Evolutionary conservation across 2,797 vertebrate genomes (phyloP), one percentile per base, ranked within the genome.

Genomic region (Poecilia picta): DNA sequence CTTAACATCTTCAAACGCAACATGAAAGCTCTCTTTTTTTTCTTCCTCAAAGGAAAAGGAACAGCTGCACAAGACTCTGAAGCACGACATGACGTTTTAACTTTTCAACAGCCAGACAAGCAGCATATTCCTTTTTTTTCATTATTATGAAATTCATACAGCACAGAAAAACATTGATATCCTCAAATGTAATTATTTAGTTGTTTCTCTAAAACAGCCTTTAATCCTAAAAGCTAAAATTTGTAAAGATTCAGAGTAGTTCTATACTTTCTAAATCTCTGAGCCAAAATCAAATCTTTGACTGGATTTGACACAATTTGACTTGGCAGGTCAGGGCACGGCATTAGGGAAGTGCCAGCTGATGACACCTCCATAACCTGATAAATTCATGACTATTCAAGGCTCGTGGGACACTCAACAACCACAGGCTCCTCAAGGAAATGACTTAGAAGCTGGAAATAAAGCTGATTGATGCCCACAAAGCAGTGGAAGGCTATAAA

Each of bases 31-130:
- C 4, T 28, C 79, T 79, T 73, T 66, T 70, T 76, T 78, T 71
- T 82, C 74, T 85, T 86, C 79, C 39, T 82, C 41, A 76, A 81
- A 73, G 62, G 74, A 72, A 73, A 74, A 45, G 33, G 81, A 90
- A 62, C 85, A 88, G 83, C 82, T 86, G 82, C 84, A 81, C 79
- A 28, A 70, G 71, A 83, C 80, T 87, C 80, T 85, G 79, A 87
- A 85, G 80, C 83, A 83, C 73, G 82, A 77, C 75, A 87, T 59
- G 75, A 78, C 43, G 77, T 74, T 71, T 74, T 66, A 74, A 77
- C 47, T 80, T 87, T 79, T 80, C 25, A 66, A 72, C 77, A 59
- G 76, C 76, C 81, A 83, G 74, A 45, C 41, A 23, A 7, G 36
- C 72, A 57, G 47, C 31, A 51, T 51, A 41, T 2, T 78, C 15